Conservation (phyloP, 2,797 vertebrate species). For the Ara ararauna region DNA sequence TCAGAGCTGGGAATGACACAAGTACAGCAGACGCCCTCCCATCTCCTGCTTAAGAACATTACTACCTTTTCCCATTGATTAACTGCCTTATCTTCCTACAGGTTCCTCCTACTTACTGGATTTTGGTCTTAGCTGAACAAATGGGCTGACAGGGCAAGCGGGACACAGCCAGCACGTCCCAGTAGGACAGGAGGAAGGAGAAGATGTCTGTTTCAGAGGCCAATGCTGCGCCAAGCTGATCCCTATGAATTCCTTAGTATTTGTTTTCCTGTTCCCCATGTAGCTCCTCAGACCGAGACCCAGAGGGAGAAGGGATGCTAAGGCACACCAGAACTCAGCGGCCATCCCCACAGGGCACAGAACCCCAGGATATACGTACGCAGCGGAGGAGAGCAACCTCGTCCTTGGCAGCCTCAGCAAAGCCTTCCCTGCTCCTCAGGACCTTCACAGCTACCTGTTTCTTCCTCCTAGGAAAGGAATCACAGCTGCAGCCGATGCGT, state of each 20-base stretch:
- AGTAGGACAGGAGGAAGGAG: neutral
- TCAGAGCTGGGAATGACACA: neutral
- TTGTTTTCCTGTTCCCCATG: neutral
- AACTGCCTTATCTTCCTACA: neutral
- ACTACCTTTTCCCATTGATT: neutral
- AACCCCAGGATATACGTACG: conserved; percentile 58
- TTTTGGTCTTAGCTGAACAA: neutral
- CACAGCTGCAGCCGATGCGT: neutral
- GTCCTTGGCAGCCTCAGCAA: conserved; percentile 83
- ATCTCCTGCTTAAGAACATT: neutral
- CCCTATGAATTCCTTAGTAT: neutral
- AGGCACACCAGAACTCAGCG: neutral
- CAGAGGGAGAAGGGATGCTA: neutral
- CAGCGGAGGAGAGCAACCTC: conserved; percentile 84
- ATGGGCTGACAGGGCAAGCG: neutral
- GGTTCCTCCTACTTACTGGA: neutral
- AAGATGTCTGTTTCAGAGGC: neutral
- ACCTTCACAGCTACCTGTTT: conserved; percentile 86
- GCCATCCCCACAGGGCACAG: neutral
- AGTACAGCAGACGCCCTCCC: neutral
- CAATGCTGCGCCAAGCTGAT: neutral
- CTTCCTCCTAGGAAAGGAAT: conserved; percentile 66
- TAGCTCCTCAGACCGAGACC: neutral
- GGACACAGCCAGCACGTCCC: neutral
- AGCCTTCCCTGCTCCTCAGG: conserved; percentile 82